phyloP scores from a whole-genome alignment of 2,888 invertebrate genomes.

The Dryomyza anilis region DNA sequence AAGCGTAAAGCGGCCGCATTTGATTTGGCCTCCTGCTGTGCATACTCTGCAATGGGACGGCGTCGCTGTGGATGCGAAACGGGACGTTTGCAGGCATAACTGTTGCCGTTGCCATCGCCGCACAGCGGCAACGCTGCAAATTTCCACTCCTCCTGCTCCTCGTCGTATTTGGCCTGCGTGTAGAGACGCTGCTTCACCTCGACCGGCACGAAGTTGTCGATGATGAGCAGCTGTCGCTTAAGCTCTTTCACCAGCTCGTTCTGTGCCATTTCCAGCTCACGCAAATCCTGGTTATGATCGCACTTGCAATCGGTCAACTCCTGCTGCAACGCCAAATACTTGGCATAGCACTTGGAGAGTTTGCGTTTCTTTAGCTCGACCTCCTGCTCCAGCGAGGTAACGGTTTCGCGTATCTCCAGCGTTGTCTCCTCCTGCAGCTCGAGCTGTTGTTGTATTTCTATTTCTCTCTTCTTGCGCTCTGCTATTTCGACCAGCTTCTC shows the following conservation, averaged over 20 bases:
- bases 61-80: conserved; percentile 69
- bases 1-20: conserved; percentile 54
- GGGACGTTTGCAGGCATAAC: conserved; percentile 64
- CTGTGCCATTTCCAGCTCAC: conserved; percentile 89
- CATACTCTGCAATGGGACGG: conserved; percentile 69
- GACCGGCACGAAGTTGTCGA: conserved; percentile 88
- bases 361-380: conserved; percentile 94
- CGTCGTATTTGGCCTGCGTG: conserved; percentile 77
- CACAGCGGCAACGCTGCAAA: conserved; percentile 59
- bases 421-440: conserved; percentile 94
- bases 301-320: conserved; percentile 83
- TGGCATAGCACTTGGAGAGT: conserved; percentile 86
- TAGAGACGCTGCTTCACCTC: conserved; percentile 79
- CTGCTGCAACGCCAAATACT: conserved; percentile 73
- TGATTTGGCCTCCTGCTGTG: conserved; percentile 59
- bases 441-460: conserved; percentile 93
- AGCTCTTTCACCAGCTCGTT: conserved; percentile 90
- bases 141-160: conserved; percentile 80
- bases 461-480: conserved; percentile 71
- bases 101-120: conserved; percentile 59
- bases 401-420: conserved; percentile 87
- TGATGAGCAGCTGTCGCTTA: conserved; percentile 84
- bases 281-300: conserved; percentile 88
- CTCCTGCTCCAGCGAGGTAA: conserved; percentile 91
- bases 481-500: conserved; percentile 85